Evolutionary conservation across 2,888 invertebrate species (phyloP).

Genomic region (Corythucha ciliata): DNA sequence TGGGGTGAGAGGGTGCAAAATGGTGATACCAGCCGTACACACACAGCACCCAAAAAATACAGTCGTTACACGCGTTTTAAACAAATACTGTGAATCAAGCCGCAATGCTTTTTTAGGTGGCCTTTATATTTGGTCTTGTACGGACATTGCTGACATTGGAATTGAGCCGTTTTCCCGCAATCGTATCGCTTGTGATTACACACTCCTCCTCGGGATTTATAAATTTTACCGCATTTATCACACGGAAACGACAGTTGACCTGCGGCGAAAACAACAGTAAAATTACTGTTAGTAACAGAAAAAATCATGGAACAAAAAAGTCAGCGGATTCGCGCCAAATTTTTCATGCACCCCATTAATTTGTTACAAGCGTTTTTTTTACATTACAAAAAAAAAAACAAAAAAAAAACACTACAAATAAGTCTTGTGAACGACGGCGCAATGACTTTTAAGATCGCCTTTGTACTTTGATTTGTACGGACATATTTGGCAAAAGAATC

Average conservation of each 20-base stretch:
- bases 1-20: neutral
- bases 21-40: neutral
- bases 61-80: neutral
- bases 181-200: constrained; percentile 35
- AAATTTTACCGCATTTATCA: constrained; percentile 39
- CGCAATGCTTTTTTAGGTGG: constrained; percentile 14
- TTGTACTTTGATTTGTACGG: constrained; percentile 25
- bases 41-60: neutral
- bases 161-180: constrained; percentile 34
- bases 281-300: too few species aligned
- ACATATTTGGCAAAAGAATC: constrained; percentile 31
- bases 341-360: too few species aligned
- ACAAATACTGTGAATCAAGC: constrained; percentile 3
- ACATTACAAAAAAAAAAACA: too few species aligned
- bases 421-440: constrained; percentile 20
- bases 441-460: constrained; percentile 25
- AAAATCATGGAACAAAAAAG: too few species aligned
- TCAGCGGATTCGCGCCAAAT: too few species aligned
- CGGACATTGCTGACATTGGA: constrained; percentile 20
- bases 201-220: constrained; percentile 40
- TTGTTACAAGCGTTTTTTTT: too few species aligned
- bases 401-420: neutral
- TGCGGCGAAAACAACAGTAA: too few species aligned
- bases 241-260: too few species aligned
- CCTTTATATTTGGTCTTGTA: constrained; percentile 19